Base-by-base conservation (phyloP, 2,113 vertebrate species). In the Takifugu flavidus region DNA sequence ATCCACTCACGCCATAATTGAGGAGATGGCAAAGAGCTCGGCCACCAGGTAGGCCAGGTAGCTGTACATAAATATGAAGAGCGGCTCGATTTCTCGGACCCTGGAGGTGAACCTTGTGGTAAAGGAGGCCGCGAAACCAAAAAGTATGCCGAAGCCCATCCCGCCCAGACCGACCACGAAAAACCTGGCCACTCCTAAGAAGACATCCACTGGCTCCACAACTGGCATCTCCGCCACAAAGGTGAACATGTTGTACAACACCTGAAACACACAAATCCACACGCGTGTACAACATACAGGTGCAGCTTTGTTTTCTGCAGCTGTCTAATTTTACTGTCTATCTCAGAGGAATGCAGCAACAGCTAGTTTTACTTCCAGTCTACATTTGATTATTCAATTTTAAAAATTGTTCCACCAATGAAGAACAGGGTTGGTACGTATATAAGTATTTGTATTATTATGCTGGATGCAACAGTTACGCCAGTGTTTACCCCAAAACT, bases 21-120 rank as follows among this genome's bases (percentile, higher is more conserved):
- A 96, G 0, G 97, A 99, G 76, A 98, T 90, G 65, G 94, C 87
- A 53, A 98, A 95, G 86, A 98, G 93, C 89, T 99, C 97, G 0
- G 97, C 95, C 65, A 96, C 92, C 77, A 98, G 91, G 68, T 98
- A 99, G 65, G 95, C 94, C 86, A 99, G 84, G 72, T 98, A 99
- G 85, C 96, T 97, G 90, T 93, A 99, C 89, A 98, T 92, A 91
- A 99, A 98, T 82, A 98, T 94, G 82, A 98, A 96, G 53, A 99
- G 94, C 0, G 97, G 96, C 86, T 99, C 96, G 29, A 99, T 98
- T 75, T 98, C 96, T 59, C 92, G 78, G 68, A 98, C 94, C 74
- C 91, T 96, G 79, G 93, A 91, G 44, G 97, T 98, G 91, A 98
- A 98, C 49, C 96, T 94, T 0, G 97, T 98, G 70, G 95, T 98